Evolutionary conservation across 2,888 invertebrate species (phyloP), one percentile per base, ranked within the genome.

Genomic region (Tetragnatha montana): DNA sequence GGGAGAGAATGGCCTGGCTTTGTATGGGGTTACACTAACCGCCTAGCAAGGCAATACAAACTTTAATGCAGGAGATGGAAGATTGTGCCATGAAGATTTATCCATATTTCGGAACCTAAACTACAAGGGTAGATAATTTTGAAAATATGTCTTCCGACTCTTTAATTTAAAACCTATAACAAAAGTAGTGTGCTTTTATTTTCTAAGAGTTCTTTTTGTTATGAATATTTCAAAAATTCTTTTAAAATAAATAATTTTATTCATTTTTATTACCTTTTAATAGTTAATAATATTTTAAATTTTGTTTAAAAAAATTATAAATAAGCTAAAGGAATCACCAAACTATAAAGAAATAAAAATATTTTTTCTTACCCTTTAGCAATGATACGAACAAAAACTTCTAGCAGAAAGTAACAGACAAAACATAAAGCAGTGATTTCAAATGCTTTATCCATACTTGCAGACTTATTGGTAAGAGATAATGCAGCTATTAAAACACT

Each of bases 331-430:
- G 22, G 35, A 22, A 22, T 12, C 19, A 69, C 14, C 14, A 47
- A 81, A 35, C 12, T 2, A 35, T 35, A 35, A 35, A 35, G 35
- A 35, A 35, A 35, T 35, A 35, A 35, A 35, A 70, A n/a, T 80
- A 35, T 7, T 6, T 50, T 35, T 70, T 74, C 93, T 92, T 92
- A 94, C 94, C 93, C 93, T 90, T 93, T 92, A 69, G 93, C 93
- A 91, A 93, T 93, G 51, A 94, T 93, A 85, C 94, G 92, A 1
- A 93, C 92, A 69, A 90, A 91, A 60, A 94, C 93, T 92, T 94
- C 94, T 6, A 94, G 88, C 73, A 94, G 92, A 91, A 94, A 94
- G 90, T 93, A 93, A 14, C 92, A 92, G 60, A 93, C 93, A 91
- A 94, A 93, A 89, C 93, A 92, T 76, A 94, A 93, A 50, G 93